phyloP scores from a whole-genome alignment of 2,797 vertebrate genomes.

The Pantherophis vulpinus region DNA sequence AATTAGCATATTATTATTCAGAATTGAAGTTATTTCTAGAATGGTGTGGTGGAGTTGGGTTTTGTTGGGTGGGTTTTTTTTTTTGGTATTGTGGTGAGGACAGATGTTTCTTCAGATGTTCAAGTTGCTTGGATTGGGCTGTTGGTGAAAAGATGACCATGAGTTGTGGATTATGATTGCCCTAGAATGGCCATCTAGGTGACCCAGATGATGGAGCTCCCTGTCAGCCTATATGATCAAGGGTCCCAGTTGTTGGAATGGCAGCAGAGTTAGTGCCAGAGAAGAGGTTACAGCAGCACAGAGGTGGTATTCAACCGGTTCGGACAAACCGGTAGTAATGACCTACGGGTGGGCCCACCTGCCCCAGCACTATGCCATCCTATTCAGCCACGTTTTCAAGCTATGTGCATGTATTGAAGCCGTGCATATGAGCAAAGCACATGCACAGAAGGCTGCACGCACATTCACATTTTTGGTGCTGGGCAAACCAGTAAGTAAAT shows the following conservation, averaged over 20 bases:
- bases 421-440: rapidly evolving
- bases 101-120: background rate
- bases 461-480: no score
- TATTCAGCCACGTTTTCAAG: no score
- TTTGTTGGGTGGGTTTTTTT: no score
- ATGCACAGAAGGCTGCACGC: no score
- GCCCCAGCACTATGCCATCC: no score
- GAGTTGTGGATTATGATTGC: background rate
- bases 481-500: no score
- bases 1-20: background rate
- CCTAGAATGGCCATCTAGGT: background rate
- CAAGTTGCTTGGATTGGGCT: background rate
- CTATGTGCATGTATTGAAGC: no score
- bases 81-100: no score
- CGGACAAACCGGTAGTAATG: no score
- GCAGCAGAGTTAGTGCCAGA: background rate
- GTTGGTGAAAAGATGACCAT: background rate
- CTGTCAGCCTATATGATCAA: background rate
- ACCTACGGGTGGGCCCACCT: no score
- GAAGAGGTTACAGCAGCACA: background rate
- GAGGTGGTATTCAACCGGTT: no score
- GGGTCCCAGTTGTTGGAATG: background rate
- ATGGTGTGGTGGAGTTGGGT: background rate
- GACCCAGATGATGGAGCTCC: background rate
- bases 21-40: background rate